A percentile compares a stretch with the other conserved stretches of the same genome.
Evolutionary conservation across 2,888 invertebrate species (phyloP).

Genomic region (Griposia aprilina): DNA sequence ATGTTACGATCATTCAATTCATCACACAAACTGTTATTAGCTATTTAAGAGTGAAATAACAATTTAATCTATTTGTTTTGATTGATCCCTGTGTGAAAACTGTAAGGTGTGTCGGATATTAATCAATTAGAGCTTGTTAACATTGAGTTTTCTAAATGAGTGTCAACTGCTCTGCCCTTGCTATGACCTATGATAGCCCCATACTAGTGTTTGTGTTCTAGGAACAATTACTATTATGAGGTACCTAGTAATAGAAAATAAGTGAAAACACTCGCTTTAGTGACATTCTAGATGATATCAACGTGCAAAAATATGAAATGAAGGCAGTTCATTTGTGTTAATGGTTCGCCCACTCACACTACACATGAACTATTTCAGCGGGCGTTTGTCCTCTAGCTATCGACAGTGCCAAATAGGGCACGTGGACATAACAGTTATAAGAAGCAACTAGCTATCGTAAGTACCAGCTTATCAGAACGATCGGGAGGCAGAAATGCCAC

Average conservation of each 20-base stretch:
- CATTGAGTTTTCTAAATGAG: conserved; percentile 33
- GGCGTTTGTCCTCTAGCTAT: conserved; percentile 20
- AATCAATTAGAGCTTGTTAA: conserved; percentile 54
- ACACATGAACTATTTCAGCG: neutral
- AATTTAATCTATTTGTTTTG: conserved; percentile 38
- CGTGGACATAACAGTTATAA: conserved; percentile 42
- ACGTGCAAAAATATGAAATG: conserved; percentile 21
- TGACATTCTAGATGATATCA: conserved; percentile 27
- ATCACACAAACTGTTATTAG: conserved; percentile 28
- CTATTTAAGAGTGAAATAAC: conserved; percentile 38
- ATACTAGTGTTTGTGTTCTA: conserved; percentile 11
- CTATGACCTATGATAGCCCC: neutral
- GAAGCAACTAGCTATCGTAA: conserved; percentile 11
- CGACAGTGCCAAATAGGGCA: conserved; percentile 27
- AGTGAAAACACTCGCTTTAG: conserved; percentile 17
- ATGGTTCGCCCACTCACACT: conserved; percentile 22
- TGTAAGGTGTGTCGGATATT: conserved; percentile 33
- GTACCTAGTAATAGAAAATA: conserved; percentile 9
- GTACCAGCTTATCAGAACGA: conserved; percentile 48
- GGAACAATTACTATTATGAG: conserved; percentile 42
- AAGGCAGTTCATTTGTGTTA: conserved; percentile 40
- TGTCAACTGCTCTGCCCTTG: conserved; percentile 6
- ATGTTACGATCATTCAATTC: conserved; percentile 36
- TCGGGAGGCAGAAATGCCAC: conserved; percentile 55
- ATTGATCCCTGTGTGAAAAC: conserved; percentile 2